These are phyloP conservation scores for Antennarius maculatus DNA, from an alignment of 2,797 vertebrate genomes.

Conservation along the genomic window DNA sequence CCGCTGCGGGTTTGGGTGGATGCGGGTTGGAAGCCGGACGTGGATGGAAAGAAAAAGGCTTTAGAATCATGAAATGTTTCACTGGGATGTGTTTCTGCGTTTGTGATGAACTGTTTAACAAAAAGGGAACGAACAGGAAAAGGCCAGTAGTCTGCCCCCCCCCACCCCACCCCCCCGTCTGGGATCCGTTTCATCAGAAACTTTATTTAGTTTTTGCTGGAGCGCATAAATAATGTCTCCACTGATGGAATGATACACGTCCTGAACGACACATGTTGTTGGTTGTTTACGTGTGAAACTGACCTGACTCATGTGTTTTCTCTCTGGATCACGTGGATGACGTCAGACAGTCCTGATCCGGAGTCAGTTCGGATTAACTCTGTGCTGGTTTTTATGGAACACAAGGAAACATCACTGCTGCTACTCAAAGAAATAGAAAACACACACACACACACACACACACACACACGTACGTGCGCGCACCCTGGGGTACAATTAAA, in stretches of 20 bases:
- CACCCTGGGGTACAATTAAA: slow-evolving; percentile 67
- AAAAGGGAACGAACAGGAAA: neutral
- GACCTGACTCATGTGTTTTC: slow-evolving; percentile 4
- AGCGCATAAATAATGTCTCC: neutral
- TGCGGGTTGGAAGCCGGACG: neutral
- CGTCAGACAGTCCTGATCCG: neutral
- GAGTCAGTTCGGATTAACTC: slow-evolving; percentile 10
- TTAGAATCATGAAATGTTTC: neutral
- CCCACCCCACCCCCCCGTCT: too few relatives aligned
- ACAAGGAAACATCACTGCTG: neutral
- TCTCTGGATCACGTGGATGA: slow-evolving; percentile 4
- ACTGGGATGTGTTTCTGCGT: neutral
- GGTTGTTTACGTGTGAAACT: slow-evolving; percentile 8
- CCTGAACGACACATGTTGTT: neutral
- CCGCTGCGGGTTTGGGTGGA: too few relatives aligned
- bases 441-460: slow-evolving; percentile 13
- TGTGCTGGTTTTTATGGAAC: neutral
- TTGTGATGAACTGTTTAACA: too few relatives aligned
- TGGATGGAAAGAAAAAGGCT: slow-evolving; percentile 3
- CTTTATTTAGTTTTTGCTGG: neutral
- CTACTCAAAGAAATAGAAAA: slow-evolving; percentile 17
- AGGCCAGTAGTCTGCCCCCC: too few relatives aligned
- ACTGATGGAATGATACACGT: slow-evolving; percentile 6
- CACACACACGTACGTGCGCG: slow-evolving; percentile 35
- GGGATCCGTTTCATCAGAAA: too few relatives aligned